phyloP scores from a whole-genome alignment of 2,888 invertebrate species.

The Lordiphosa andalusiaca region DNA sequence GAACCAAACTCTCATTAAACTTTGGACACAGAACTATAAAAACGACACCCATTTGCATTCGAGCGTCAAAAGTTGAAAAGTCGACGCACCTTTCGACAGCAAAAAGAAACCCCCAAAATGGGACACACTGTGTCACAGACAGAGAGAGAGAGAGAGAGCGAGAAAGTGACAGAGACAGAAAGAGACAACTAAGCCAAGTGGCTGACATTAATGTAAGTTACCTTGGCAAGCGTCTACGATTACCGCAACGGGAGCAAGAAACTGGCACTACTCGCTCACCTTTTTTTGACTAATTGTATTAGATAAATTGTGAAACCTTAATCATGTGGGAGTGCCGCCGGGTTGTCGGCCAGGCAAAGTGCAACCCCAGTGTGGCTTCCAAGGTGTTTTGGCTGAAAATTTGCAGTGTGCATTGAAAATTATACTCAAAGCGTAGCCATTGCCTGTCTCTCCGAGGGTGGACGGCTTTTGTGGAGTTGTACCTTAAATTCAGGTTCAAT shows the following conservation, averaged over 20 bases:
- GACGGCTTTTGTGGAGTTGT: too few species aligned
- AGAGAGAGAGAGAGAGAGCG: neutral
- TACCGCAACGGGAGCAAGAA: constrained; percentile 39
- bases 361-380: constrained; percentile 18
- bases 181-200: constrained; percentile 21
- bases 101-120: constrained; percentile 19
- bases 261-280: constrained; percentile 36
- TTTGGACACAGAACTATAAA: constrained; percentile 31
- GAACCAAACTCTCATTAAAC: constrained; percentile 47
- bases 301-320: constrained; percentile 75
- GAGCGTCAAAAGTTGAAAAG: constrained; percentile 67
- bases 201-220: constrained; percentile 51
- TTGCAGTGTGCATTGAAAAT: constrained; percentile 38
- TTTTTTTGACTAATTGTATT: constrained; percentile 73
- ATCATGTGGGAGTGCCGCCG: constrained; percentile 62
- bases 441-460: too few species aligned
- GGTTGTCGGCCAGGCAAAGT: constrained; percentile 18
- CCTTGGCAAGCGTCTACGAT: constrained; percentile 56
- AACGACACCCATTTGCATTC: constrained; percentile 37
- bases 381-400: constrained; percentile 28
- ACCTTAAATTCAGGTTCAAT: neutral
- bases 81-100: constrained; percentile 54
- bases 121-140: neutral
- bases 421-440: too few species aligned
- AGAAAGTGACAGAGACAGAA: neutral